Evolutionary conservation across 2,113 vertebrate genomes (phyloP).

Genomic region (Myanophis thanlyinensis): DNA sequence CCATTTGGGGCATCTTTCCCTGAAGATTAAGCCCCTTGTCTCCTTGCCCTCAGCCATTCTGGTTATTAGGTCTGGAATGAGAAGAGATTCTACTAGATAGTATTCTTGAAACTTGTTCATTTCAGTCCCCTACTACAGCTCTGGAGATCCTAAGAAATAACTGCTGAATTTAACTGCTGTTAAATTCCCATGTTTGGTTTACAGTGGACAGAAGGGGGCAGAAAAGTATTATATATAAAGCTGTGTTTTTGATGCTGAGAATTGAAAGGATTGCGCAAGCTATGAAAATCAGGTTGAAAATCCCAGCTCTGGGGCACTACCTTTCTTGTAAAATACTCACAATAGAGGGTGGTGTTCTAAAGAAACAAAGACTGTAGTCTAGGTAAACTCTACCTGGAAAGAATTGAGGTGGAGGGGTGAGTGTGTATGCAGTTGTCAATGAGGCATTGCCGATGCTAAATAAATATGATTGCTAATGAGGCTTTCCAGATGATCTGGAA

Average conservation of each 20-base stretch:
- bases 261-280: neutral
- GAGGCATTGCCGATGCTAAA: neutral
- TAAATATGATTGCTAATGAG: neutral
- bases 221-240: conserved; percentile 43
- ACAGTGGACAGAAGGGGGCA: conserved; percentile 63
- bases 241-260: neutral
- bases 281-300: conserved; percentile 2
- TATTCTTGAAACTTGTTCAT: neutral
- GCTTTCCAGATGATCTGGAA: neutral
- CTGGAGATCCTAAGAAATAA: neutral
- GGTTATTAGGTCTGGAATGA: neutral
- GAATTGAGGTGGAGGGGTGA: neutral
- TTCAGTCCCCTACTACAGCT: neutral
- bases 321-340: conserved; percentile 2
- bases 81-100: neutral
- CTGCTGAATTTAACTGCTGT: neutral
- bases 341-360: neutral
- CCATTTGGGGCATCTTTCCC: neutral
- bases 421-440: neutral
- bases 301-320: neutral
- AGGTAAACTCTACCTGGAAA: neutral
- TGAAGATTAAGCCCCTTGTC: neutral
- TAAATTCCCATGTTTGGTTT: conserved; percentile 11
- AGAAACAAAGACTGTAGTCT: neutral
- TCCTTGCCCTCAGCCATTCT: neutral